Evolutionary conservation across 2,797 vertebrate genomes (phyloP).

Genomic region (Pipistrellus pygmaeus): DNA sequence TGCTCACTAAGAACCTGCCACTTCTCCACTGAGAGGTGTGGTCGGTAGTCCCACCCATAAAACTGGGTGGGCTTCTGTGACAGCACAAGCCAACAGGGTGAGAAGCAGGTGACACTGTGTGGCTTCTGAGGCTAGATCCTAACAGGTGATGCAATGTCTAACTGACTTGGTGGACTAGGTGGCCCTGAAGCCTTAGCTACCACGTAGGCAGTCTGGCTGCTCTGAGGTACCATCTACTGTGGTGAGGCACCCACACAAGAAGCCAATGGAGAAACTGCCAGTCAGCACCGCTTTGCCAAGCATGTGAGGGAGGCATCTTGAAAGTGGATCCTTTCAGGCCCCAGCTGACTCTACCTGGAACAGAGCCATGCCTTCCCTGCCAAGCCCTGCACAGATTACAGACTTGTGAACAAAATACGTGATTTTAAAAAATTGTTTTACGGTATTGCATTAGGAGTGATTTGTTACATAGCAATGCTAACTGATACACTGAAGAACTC

Average conservation of each 20-base stretch:
- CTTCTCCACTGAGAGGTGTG: not conserved
- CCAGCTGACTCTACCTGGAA: not conserved
- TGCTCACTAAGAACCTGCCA: not conserved
- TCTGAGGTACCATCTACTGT: not conserved
- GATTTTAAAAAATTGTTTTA: not conserved
- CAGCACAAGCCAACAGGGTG: not conserved
- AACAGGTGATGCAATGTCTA: not conserved
- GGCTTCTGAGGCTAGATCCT: not conserved
- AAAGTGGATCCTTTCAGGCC: not conserved
- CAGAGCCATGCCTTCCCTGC: not conserved
- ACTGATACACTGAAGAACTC: not conserved
- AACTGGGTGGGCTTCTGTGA: not conserved
- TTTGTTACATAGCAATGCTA: conserved; percentile 15
- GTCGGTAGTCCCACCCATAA: not conserved
- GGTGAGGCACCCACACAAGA: not conserved
- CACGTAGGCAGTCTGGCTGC: not conserved
- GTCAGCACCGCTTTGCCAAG: not conserved
- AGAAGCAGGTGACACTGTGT: not conserved
- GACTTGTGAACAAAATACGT: not conserved
- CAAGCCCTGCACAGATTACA: not conserved
- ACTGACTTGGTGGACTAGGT: not conserved
- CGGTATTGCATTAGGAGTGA: not conserved
- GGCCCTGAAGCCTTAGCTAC: not conserved
- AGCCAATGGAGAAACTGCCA: not conserved
- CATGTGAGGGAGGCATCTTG: not conserved